phyloP scores from a whole-genome alignment of 2,113 vertebrate species.

The Myxocyprinus asiaticus region DNA sequence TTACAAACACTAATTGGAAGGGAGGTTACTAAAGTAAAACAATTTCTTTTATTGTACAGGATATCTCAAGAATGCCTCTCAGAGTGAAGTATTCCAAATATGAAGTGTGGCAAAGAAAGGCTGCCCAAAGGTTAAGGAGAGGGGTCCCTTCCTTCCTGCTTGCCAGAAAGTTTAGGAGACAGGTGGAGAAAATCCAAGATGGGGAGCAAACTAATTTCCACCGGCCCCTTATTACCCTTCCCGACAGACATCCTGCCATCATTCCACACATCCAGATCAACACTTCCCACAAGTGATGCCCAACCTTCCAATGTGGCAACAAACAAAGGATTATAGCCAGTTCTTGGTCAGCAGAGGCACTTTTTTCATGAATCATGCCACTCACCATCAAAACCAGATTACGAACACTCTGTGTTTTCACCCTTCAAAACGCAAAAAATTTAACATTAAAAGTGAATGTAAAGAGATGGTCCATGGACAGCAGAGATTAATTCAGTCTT shows the following conservation, averaged over 20 bases:
- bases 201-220: constrained; percentile 79
- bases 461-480: too few relatives aligned
- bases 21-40: constrained; percentile 48
- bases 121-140: constrained; percentile 84
- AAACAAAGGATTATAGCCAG: constrained; percentile 64
- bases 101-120: constrained; percentile 85
- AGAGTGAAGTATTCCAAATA: constrained; percentile 84
- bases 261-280: constrained; percentile 39
- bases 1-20: background rate
- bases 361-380: constrained; percentile 58
- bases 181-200: constrained; percentile 79
- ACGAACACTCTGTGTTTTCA: too few relatives aligned
- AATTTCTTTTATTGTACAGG: constrained; percentile 67
- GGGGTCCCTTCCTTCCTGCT: constrained; percentile 81
- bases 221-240: constrained; percentile 83
- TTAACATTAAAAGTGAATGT: too few relatives aligned
- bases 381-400: constrained; percentile 44
- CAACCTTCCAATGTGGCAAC: constrained; percentile 61
- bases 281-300: constrained; percentile 70
- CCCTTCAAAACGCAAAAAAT: too few relatives aligned
- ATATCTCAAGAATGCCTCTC: constrained; percentile 78
- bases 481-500: constrained; percentile 49
- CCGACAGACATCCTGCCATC: constrained; percentile 73
- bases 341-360: constrained; percentile 59
- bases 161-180: constrained; percentile 80